phyloP scores from a whole-genome alignment of 1,140 invertebrate species.

The Lepidurus couesii region DNA sequence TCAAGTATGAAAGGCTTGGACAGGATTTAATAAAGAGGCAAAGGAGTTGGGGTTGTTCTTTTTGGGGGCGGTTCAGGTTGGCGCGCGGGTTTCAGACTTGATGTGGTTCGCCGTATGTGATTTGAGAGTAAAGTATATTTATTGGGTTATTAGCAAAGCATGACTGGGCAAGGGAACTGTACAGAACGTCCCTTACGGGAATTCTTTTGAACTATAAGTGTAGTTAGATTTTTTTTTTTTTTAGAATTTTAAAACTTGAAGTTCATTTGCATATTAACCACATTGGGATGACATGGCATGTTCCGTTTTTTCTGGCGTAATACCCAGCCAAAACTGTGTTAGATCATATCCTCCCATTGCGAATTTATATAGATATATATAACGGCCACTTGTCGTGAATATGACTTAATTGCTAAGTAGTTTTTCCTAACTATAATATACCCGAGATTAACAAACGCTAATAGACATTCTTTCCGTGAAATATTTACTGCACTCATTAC shows the following conservation, averaged over 20 bases:
- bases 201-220: not conserved
- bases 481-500: no score
- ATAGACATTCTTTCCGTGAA: not conserved
- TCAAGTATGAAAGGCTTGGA: no score
- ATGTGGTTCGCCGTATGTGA: not conserved
- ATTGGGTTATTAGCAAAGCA: slow-evolving; percentile 19
- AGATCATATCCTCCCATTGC: no score
- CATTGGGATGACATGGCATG: slow-evolving; percentile 7
- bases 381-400: no score
- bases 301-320: not conserved
- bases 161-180: not conserved
- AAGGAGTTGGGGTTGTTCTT: no score
- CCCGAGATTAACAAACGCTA: not conserved
- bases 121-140: slow-evolving; percentile 18
- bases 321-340: not conserved
- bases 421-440: not conserved
- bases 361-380: no score
- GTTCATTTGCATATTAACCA: slow-evolving; percentile 11
- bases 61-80: no score
- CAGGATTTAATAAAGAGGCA: no score
- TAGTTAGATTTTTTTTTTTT: not conserved
- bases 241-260: not conserved
- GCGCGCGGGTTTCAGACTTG: no score
- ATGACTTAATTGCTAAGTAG: slow-evolving; percentile 11
- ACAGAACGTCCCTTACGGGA: not conserved